These are phyloP conservation scores for Myotis myotis DNA, from an alignment of 2,797 vertebrate genomes.

Conservation along the genomic window DNA sequence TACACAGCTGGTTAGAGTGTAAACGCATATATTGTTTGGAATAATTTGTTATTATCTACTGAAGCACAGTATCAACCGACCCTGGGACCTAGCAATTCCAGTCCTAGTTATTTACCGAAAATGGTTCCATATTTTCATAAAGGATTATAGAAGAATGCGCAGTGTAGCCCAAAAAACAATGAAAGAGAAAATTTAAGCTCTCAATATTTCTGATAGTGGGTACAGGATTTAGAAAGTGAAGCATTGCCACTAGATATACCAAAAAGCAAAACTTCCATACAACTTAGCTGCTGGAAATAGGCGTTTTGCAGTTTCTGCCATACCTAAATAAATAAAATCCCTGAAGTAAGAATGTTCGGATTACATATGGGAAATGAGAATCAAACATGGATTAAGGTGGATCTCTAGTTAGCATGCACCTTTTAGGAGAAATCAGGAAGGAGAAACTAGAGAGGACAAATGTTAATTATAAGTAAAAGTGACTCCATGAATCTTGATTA, in stretches of 20 bases:
- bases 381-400: not conserved
- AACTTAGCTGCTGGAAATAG: not conserved
- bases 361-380: not conserved
- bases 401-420: rapidly evolving
- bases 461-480: not conserved
- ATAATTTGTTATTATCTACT: not conserved
- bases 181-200: not conserved
- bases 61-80: not conserved
- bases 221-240: not conserved
- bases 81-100: not conserved
- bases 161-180: not conserved
- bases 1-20: not conserved
- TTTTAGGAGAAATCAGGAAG: not conserved
- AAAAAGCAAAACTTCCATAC: not conserved
- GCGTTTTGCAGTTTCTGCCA: not conserved
- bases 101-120: not conserved
- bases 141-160: not conserved
- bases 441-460: not conserved
- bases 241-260: not conserved
- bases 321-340: not conserved
- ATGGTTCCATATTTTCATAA: not conserved
- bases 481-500: not conserved
- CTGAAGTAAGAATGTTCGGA: not conserved
- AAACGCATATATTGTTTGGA: not conserved
- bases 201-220: not conserved